Percentiles rank a stretch among this genome's conserved stretches.
Conservation (phyloP, 2,888 invertebrate genomes). For the Caenorhabditis zanzibari region DNA sequence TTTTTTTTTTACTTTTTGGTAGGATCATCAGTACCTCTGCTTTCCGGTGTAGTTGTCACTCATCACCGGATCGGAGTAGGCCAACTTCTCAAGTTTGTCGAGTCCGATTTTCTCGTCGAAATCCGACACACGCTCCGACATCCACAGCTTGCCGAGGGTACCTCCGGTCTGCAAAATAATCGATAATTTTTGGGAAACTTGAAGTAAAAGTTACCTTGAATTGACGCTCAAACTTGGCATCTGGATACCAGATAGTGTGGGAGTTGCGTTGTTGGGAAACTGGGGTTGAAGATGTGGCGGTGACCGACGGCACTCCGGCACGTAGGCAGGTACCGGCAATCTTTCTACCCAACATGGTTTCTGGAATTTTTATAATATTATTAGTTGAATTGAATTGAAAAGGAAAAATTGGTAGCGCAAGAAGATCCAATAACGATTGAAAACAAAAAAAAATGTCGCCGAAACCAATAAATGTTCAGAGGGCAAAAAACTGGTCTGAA, state of each 20-base stretch:
- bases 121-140: slow-evolving; percentile 71
- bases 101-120: slow-evolving; percentile 75
- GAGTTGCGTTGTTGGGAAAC: slow-evolving; percentile 72
- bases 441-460: not conserved
- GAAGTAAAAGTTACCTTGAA: slow-evolving; percentile 75
- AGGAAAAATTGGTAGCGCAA: not conserved
- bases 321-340: slow-evolving; percentile 54
- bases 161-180: slow-evolving; percentile 73
- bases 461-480: not conserved
- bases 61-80: slow-evolving; percentile 73
- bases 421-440: not conserved
- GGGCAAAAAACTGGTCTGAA: not conserved
- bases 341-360: slow-evolving; percentile 67
- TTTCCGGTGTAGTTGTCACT: slow-evolving; percentile 76
- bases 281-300: slow-evolving; percentile 49
- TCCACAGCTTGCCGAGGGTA: slow-evolving; percentile 75
- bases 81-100: slow-evolving; percentile 77
- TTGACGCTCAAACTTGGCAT: slow-evolving; percentile 82
- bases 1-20: not conserved
- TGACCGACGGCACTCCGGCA: slow-evolving; percentile 35
- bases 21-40: slow-evolving; percentile 75
- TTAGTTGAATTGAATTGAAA: not conserved
- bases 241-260: slow-evolving; percentile 83
- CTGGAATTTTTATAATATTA: not conserved
- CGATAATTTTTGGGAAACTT: not conserved